Evolutionary conservation across 2,113 vertebrate species (phyloP).

Genomic region (Mastomys natalensis): DNA sequence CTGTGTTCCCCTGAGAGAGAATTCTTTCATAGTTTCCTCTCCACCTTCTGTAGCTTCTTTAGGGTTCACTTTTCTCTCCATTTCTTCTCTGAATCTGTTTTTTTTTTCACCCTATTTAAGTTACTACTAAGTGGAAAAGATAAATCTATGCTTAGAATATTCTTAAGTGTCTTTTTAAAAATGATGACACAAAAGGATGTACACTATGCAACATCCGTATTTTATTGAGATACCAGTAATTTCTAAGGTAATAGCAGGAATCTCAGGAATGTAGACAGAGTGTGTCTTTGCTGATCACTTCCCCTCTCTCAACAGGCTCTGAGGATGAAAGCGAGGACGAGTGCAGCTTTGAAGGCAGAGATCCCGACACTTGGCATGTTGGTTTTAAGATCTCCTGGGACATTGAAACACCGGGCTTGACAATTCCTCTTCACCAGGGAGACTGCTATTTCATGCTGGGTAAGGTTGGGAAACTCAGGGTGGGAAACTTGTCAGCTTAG

Average conservation of each 20-base stretch:
- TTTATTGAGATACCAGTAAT: conserved; percentile 25
- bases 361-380: conserved; percentile 92
- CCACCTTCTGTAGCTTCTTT: background rate
- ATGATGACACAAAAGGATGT: background rate
- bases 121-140: background rate
- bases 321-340: conserved; percentile 75
- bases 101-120: background rate
- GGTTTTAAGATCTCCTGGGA: conserved; percentile 98
- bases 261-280: background rate
- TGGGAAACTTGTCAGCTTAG: background rate
- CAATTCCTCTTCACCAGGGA: conserved; percentile 94
- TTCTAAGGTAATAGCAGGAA: background rate
- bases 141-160: background rate
- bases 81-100: background rate
- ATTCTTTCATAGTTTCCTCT: background rate
- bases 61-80: background rate
- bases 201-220: background rate
- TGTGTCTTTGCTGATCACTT: background rate
- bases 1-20: background rate
- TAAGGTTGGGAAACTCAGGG: conserved; percentile 78
- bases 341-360: conserved; percentile 87
- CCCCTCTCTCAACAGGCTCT: conserved; percentile 75
- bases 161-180: background rate
- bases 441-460: conserved; percentile 96
- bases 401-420: conserved; percentile 96